Percentiles rank a stretch among this genome's conserved stretches.
These are phyloP conservation scores for Sphaerophoria rueppellii DNA, from an alignment of 2,888 invertebrate species.

Conservation along the genomic window DNA sequence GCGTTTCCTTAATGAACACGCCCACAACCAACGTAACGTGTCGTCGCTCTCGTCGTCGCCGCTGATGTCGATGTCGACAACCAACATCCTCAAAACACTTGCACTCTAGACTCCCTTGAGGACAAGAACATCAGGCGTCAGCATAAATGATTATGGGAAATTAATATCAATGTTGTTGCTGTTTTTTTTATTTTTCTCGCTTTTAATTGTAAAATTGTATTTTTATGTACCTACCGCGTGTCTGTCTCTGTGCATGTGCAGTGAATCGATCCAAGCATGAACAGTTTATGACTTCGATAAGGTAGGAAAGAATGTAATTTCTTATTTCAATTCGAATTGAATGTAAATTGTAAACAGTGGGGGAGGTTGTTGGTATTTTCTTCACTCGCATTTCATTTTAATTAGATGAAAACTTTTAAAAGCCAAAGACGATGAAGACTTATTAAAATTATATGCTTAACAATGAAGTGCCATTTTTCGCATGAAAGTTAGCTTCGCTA, in stretches of 20 bases:
- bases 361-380: background rate
- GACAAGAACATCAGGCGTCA: background rate
- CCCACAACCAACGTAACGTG: background rate
- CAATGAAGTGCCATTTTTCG: slow-evolving; percentile 6
- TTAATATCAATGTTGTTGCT: background rate
- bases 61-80: background rate
- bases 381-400: slow-evolving; percentile 2
- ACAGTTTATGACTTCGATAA: slow-evolving; percentile 52
- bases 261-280: slow-evolving; percentile 39
- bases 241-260: background rate
- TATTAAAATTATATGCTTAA: slow-evolving; percentile 15
- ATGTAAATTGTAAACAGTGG: slow-evolving; percentile 36
- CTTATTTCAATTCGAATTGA: slow-evolving; percentile 29
- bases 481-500: slow-evolving; percentile 14
- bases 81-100: background rate
- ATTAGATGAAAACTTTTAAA: slow-evolving; percentile 46
- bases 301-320: background rate
- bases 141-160: background rate
- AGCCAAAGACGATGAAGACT: background rate
- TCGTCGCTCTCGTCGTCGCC: background rate
- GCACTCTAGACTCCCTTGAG: background rate
- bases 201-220: background rate
- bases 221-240: background rate
- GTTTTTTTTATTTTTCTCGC: background rate
- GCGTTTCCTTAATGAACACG: slow-evolving; percentile 23